Percentiles rank a stretch among this genome's conserved stretches.
Evolutionary conservation across 2,888 invertebrate genomes (phyloP).

Genomic region (Rhingia rostrata): DNA sequence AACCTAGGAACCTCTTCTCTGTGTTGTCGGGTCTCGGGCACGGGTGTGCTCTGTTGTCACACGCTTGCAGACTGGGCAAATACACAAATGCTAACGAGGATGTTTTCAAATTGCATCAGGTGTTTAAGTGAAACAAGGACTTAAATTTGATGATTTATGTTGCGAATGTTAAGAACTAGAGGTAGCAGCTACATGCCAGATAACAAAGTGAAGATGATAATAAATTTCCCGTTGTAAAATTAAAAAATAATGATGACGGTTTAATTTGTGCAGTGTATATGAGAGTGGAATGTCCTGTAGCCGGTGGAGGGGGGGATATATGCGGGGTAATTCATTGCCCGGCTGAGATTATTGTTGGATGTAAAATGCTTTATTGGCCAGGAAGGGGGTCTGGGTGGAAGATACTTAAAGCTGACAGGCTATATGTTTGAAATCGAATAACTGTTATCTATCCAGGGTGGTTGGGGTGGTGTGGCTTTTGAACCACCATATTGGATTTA

Average conservation of each 20-base stretch:
- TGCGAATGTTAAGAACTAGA: constrained; percentile 58
- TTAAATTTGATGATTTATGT: constrained; percentile 74
- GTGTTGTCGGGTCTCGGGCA: neutral
- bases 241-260: constrained; percentile 59
- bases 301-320: neutral
- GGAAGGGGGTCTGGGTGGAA: no score
- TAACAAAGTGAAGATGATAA: constrained; percentile 66
- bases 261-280: neutral
- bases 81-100: constrained; percentile 52
- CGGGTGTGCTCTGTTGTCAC: constrained; percentile 31
- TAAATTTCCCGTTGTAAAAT: constrained; percentile 57
- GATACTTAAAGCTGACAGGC: no score
- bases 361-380: no score
- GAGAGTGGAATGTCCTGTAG: no score
- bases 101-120: constrained; percentile 65
- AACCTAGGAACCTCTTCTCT: neutral
- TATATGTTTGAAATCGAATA: no score
- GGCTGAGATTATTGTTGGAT: neutral
- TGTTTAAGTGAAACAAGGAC: constrained; percentile 74
- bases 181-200: constrained; percentile 49
- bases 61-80: neutral
- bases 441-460: no score
- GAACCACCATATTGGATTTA: no score
- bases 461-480: no score
- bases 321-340: neutral